Base-by-base conservation (phyloP, 1,140 invertebrate species). In the Eufriesea mexicana region DNA sequence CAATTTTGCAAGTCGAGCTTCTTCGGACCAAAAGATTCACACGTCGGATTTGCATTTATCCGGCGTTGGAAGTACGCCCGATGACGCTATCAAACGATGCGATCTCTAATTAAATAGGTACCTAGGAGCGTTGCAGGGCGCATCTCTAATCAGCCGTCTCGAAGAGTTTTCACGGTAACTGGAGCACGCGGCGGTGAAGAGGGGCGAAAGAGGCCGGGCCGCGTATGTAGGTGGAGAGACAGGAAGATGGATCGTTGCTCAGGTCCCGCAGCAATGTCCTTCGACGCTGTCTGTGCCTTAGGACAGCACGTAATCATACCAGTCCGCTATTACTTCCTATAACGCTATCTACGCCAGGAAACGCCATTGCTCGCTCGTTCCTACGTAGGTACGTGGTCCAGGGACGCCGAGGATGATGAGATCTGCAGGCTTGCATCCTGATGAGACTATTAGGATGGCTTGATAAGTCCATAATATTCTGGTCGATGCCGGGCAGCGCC, bases 381-480 rank as follows among this genome's bases (percentile, higher is more conserved):
- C 88, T 90, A 90, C 84, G 90, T 89, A 84, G 89, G 73, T 85
- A 86, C 84, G 84, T 85, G 86, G 88, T 86, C 80, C 87, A 87
- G 89, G 84, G 85, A 90, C 85, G 84, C 88, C 77, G 89, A 89
- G 91, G 90, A 93, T 92, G 91, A 92, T 93, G 92, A 93, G 92
- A 93, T 93, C 92, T 92, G 91, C 92, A 92, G 91, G 91, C 91
- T 92, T 92, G 92, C 92, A 93, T 93, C 91, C 91, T 93, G 92
- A 93, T 93, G 92, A 93, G 92, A 93, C 92, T 92, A 93, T 93
- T 93, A 93, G 90, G 92, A 93, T 92, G 89, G 91, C 91, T 93
- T 93, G 92, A 93, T 93, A 93, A 93, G 92, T 93, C 91, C 89
- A 92, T 93, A 93, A 93, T 93, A 93, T 93, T 93, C 91, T 89